Conservation (phyloP, 2,797 vertebrate species). For the Caiman crocodilus region DNA sequence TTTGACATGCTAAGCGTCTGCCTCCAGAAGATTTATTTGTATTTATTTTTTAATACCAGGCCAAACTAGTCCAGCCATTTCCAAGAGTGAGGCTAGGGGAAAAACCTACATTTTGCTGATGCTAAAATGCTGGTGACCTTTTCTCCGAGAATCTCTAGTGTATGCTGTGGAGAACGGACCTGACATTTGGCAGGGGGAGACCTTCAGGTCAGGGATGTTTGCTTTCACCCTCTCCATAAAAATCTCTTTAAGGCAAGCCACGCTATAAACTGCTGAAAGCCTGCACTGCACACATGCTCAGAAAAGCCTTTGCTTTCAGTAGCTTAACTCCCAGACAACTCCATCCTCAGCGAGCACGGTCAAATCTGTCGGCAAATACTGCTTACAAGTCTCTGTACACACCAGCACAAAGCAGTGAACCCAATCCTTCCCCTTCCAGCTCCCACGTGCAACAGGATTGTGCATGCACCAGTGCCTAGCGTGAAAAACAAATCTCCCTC, state of each 20-base stretch:
- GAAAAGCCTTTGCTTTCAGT: neutral
- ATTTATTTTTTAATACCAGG: too few species aligned
- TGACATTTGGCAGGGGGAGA: neutral
- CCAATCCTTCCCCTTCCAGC: neutral
- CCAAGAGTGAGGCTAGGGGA: fast-evolving
- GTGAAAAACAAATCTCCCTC: too few species aligned
- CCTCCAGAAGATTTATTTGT: neutral
- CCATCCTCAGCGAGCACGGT: neutral
- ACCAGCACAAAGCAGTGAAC: neutral
- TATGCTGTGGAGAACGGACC: neutral
- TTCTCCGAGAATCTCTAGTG: neutral
- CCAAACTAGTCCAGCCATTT: neutral
- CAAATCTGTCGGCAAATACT: neutral
- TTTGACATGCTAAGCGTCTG: neutral
- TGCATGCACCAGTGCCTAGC: too few species aligned
- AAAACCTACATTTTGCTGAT: neutral
- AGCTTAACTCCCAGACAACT: neutral
- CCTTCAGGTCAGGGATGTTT: neutral
- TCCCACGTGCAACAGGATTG: too few species aligned
- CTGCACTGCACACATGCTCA: neutral
- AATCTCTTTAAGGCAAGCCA: neutral
- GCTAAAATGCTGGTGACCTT: fast-evolving
- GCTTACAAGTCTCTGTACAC: neutral
- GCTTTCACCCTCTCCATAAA: neutral
- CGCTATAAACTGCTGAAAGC: fast-evolving